Conservation (phyloP, 92 coral and sea anemone genomes). For the Micromussa lordhowensis region DNA sequence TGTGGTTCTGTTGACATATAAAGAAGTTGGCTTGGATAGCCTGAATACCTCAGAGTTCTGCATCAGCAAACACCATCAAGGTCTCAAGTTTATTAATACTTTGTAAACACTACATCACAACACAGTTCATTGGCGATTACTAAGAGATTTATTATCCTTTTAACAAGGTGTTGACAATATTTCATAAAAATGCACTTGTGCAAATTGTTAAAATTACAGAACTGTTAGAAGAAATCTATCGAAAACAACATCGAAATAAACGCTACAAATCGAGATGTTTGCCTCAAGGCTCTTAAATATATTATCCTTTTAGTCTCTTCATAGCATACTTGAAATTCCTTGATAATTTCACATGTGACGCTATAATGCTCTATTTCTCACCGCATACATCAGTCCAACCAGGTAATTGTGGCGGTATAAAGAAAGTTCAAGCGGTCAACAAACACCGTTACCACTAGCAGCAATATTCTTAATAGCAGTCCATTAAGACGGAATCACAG, state of each 20-base stretch:
- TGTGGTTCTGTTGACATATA: neutral
- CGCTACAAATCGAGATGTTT: constrained; percentile 30
- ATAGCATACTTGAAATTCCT: constrained; percentile 40
- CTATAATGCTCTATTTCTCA: constrained; percentile 31
- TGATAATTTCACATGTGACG: constrained; percentile 20
- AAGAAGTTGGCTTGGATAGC: neutral
- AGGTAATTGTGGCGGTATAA: constrained; percentile 16
- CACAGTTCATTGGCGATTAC: constrained; percentile 27
- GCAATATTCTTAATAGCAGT: constrained; percentile 43
- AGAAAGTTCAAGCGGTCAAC: constrained; percentile 20
- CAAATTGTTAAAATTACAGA: constrained; percentile 16
- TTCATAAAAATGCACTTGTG: constrained; percentile 13
- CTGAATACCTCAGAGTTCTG: neutral
- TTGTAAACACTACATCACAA: constrained; percentile 15
- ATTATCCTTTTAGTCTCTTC: constrained; percentile 34
- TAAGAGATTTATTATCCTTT: constrained; percentile 18
- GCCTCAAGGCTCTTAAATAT: constrained; percentile 49
- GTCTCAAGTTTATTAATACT: constrained; percentile 19
- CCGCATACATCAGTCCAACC: constrained; percentile 25
- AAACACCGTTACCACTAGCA: constrained; percentile 10
- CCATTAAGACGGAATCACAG: constrained; percentile 13
- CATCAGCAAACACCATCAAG: constrained; percentile 12
- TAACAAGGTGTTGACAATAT: constrained; percentile 33
- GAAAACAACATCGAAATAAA: constrained; percentile 14
- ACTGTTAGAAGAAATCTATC: neutral